Evolutionary conservation across 1,140 invertebrate genomes (phyloP), one percentile per base, ranked within the genome.

Genomic region (Ceratosolen fusciceps): DNA sequence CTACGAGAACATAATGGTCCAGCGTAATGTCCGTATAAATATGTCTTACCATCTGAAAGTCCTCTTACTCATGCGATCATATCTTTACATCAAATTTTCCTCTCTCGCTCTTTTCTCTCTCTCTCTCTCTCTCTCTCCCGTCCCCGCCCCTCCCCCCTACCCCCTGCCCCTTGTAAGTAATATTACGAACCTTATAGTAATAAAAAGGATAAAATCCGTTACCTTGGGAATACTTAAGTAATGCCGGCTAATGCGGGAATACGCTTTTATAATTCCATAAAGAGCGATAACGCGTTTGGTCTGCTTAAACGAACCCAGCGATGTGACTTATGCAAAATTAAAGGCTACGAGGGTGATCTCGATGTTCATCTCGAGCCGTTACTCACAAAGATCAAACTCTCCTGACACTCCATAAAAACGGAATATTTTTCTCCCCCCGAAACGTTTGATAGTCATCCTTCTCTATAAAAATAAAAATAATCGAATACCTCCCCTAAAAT

Each of bases 381-480:
- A 37, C 21, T 65, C 19, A 37, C 16, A 37, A 8, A 65, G 14
- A 16, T 37, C 19, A 37, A 65, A n/a, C 31, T 65, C 14, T 37
- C 34, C n/a, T 37, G 60, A 37, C 31, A 65, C 60, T 65, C 19
- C 10, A 65, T 65, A 65, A 65, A 65, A 65, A 37, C 60, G n/a
- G 31, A 37, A 65, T 65, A 65, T 65, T 65, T 60, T 65, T 37
- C 60, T 65, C n/a, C 9, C n/a, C n/a, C n/a, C n/a, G n/a, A 24
- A 37, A 37, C 29, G 8, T 65, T 37, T 65, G 31, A 37, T 65
- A 54, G 47, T 24, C 74, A 16, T 37, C 60, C 39, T 47, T 26
- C 39, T 26, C 67, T 47, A 47, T 68, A 34, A 56, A n/a, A 52
- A 70, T 77, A 70, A 77, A 75, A 77, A 77, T 77, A 70, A 77